A percentile compares a stretch with the other conserved stretches of the same genome.
phyloP scores from a whole-genome alignment of 2,113 vertebrate genomes.

The Chauna torquata region DNA sequence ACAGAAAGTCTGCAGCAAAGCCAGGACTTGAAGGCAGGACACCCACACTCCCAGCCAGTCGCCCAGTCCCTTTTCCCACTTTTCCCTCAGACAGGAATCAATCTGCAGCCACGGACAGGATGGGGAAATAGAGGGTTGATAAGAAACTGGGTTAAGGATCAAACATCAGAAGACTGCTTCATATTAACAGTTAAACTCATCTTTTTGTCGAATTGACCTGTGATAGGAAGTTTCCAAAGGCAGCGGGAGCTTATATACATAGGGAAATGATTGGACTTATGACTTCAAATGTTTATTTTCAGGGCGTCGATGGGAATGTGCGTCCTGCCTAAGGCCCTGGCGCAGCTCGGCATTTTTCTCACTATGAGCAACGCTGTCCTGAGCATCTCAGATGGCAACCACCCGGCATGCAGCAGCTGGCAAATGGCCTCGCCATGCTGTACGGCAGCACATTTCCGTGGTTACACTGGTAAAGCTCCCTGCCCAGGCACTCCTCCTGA shows the following conservation, averaged over 20 bases:
- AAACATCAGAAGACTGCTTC: neutral
- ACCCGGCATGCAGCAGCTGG: slow-evolving; percentile 33
- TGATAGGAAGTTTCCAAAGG: neutral
- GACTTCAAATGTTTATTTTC: slow-evolving; percentile 40
- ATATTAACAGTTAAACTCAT: neutral
- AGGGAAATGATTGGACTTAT: neutral
- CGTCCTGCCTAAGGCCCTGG: slow-evolving; percentile 4
- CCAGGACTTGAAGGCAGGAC: neutral
- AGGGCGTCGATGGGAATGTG: slow-evolving; percentile 2
- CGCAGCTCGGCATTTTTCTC: neutral
- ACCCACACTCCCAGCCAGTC: neutral
- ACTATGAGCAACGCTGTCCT: neutral
- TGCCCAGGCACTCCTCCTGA: neutral
- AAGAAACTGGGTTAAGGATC: neutral
- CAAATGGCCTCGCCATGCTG: neutral
- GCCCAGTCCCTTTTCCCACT: neutral
- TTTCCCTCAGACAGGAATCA: neutral
- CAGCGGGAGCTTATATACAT: neutral
- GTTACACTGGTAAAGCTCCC: neutral
- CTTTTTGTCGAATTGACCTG: neutral
- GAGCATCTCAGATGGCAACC: slow-evolving; percentile 11
- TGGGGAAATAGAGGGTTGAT: neutral
- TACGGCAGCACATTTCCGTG: neutral
- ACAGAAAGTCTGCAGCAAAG: neutral
- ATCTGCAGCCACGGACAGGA: neutral